Evolutionary conservation across 2,888 invertebrate species (phyloP).

Genomic region (Hirtodrosophila cameraria): DNA sequence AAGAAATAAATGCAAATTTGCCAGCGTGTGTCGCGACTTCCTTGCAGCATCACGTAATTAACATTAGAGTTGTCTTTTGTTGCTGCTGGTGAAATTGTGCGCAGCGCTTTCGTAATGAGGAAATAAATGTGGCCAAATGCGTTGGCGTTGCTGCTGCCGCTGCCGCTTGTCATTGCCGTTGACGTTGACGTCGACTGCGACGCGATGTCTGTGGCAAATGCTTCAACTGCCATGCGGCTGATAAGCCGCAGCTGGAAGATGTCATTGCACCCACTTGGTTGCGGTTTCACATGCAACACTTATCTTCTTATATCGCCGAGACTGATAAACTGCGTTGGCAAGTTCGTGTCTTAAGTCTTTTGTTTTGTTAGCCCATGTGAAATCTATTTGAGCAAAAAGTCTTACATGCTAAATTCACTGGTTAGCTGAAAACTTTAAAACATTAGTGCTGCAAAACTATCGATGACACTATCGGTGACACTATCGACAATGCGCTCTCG

Average conservation of each 20-base stretch:
- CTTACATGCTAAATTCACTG: too few relatives aligned
- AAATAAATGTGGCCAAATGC: constrained; percentile 74
- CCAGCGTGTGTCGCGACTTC: constrained; percentile 69
- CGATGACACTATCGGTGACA: too few relatives aligned
- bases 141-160: constrained; percentile 47
- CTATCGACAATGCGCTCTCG: too few relatives aligned
- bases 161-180: constrained; percentile 9
- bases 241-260: constrained; percentile 43
- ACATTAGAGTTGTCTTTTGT: constrained; percentile 60
- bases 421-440: not conserved
- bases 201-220: constrained; percentile 2
- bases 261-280: constrained; percentile 60
- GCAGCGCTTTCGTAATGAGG: constrained; percentile 72
- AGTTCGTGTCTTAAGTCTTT: constrained; percentile 63
- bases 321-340: constrained; percentile 34
- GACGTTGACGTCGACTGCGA: constrained; percentile 13
- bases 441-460: not conserved
- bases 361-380: constrained; percentile 27
- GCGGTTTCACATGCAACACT: constrained; percentile 42
- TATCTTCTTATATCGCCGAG: constrained; percentile 36
- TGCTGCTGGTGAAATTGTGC: constrained; percentile 45
- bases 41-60: constrained; percentile 76
- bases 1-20: constrained; percentile 63
- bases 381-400: not conserved
- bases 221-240: constrained; percentile 21